Conservation (phyloP, 2,888 invertebrate species). For the Myopa testacea region DNA sequence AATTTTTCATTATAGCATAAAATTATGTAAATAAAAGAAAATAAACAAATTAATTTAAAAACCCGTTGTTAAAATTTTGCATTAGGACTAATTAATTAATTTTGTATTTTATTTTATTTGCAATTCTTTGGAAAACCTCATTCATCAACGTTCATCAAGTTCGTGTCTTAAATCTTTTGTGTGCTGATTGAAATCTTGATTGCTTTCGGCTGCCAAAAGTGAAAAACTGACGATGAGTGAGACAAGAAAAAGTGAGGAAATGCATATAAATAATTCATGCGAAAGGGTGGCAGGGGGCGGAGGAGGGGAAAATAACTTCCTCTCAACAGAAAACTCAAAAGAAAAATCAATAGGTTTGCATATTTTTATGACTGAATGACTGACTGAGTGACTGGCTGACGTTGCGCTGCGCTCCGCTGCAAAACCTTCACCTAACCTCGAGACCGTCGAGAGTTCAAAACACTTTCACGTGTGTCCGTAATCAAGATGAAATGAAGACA, state of each 20-base stretch:
- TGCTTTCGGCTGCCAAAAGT: background rate
- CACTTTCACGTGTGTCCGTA: constrained; percentile 16
- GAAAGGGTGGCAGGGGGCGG: background rate
- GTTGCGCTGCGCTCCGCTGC: background rate
- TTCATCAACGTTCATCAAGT: constrained; percentile 11
- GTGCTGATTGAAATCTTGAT: constrained; percentile 5
- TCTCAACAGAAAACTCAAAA: background rate
- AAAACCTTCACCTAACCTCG: constrained; percentile 25
- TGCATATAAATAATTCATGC: background rate
- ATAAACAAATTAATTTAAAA: too few species aligned
- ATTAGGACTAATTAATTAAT: too few species aligned
- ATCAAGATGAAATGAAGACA: background rate
- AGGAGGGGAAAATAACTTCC: background rate
- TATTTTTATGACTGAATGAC: background rate
- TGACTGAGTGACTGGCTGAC: too few species aligned
- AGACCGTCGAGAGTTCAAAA: background rate
- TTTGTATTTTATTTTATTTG: too few species aligned
- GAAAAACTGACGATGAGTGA: background rate
- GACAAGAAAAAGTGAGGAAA: background rate
- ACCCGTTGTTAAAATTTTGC: too few species aligned
- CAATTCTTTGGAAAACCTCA: too few species aligned
- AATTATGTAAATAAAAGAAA: too few species aligned
- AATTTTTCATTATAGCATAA: too few species aligned
- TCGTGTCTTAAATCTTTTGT: constrained; percentile 39
- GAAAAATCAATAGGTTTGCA: background rate